A percentile compares a stretch with the other conserved stretches of the same genome.
These are phyloP conservation scores for Drosophila equinoxialis DNA, from an alignment of 1,140 invertebrate species.

Conservation along the genomic window DNA sequence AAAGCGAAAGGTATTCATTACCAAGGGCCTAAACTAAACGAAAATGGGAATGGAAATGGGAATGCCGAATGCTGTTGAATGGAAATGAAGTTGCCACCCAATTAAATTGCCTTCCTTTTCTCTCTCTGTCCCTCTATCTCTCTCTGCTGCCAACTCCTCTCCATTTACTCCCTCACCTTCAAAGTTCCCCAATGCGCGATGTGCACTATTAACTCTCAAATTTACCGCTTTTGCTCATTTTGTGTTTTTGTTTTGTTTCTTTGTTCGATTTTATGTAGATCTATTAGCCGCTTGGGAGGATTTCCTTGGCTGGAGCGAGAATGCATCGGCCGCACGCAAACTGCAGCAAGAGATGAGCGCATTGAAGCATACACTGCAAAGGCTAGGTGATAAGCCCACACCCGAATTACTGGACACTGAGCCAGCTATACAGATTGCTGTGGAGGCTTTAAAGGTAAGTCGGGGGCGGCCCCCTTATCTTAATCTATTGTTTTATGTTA, in stretches of 20 bases:
- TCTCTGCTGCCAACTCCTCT: not conserved
- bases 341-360: constrained; percentile 81
- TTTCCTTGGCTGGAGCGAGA: constrained; percentile 81
- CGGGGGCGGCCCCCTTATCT: not conserved
- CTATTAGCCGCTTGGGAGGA: constrained; percentile 80
- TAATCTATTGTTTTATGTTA: not conserved
- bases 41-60: constrained; percentile 14
- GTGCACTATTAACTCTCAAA: constrained; percentile 44
- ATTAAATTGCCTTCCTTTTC: constrained; percentile 63
- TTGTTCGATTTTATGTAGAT: constrained; percentile 53
- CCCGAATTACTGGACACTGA: constrained; percentile 78
- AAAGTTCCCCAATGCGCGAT: not conserved
- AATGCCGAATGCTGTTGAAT: constrained; percentile 28
- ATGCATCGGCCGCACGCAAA: constrained; percentile 76
- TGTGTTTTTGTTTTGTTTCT: constrained; percentile 19
- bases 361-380: constrained; percentile 67
- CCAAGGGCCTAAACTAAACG: constrained; percentile 39
- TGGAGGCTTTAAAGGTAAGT: constrained; percentile 77
- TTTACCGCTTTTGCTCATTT: constrained; percentile 26
- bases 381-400: constrained; percentile 65
- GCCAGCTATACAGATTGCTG: constrained; percentile 77
- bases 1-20: constrained; percentile 61
- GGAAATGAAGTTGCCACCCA: constrained; percentile 39
- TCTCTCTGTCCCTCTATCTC: constrained; percentile 3
- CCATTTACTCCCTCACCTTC: constrained; percentile 10